Evolutionary conservation across 2,888 invertebrate genomes (phyloP), one percentile per base, ranked within the genome.

Genomic region (Bellardia pandia): DNA sequence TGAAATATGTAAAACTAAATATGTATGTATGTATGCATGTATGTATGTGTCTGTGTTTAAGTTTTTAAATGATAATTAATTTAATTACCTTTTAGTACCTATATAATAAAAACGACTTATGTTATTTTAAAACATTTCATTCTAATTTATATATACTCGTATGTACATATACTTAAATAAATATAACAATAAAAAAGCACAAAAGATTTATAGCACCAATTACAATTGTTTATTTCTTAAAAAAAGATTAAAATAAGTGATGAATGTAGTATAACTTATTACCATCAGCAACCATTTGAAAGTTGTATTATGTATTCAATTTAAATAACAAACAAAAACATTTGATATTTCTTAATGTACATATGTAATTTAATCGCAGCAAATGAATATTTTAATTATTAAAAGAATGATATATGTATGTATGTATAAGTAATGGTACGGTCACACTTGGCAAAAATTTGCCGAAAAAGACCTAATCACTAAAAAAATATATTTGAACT

Each of bases 121-220:
- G 62, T 60, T 64, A 42, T 45, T 45, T 45, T 58, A 78, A 64
- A 51, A 40, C 6, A 51, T 4, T 51, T 40, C 11, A 23, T 51
- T 51, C 30, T 42, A 37, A 71, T 56, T 40, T 58, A 68, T 23
- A 76, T 68, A 23, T 58, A 78, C 23, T 23, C 23, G 23, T 23
- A 23, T 23, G 23, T 23, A 23, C 23, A 23, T 23, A 23, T 23
- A 23, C 23, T 23, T 48, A 7, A 69, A 69, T 69, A 69, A 78
- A 78, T 37, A 45, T 53, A 37, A 14, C 23, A 14, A 64, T 37
- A 71, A 71, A 53, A 9, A 30, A n/a, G n/a, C n/a, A 30, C 45
- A 11, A 45, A 56, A 58, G 45, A 79, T 71, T 79, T 79, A 79
- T 79, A 4, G 37, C 60, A 51, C 30, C 56, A 58, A 78, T 78